Conservation (phyloP, 2,113 vertebrate species). For the Neomonachus schauinslandi region DNA sequence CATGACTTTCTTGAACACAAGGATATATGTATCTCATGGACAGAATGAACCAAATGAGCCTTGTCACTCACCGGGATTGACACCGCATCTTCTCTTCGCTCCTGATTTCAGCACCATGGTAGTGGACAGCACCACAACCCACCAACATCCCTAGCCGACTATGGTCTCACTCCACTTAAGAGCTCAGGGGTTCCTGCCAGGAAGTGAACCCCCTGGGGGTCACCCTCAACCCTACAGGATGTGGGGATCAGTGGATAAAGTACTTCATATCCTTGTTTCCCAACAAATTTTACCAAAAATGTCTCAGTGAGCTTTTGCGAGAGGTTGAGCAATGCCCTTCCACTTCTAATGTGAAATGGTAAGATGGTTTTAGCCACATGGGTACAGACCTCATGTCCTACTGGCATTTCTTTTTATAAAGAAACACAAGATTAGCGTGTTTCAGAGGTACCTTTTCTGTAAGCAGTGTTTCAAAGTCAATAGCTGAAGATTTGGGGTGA, state of each 20-base stretch:
- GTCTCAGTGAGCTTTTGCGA: background rate
- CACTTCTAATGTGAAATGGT: background rate
- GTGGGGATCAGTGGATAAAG: background rate
- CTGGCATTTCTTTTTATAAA: background rate
- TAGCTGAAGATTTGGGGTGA: background rate
- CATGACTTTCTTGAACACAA: background rate
- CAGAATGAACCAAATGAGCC: too few relatives aligned
- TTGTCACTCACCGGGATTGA: accelerated
- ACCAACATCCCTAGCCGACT: accelerated
- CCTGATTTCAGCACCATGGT: background rate
- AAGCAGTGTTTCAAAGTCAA: background rate
- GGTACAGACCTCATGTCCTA: background rate
- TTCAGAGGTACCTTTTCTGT: background rate
- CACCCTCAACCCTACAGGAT: background rate
- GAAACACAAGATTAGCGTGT: background rate
- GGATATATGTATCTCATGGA: too few relatives aligned
- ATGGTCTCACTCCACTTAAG: too few relatives aligned
- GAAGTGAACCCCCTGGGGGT: too few relatives aligned
- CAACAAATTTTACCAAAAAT: background rate
- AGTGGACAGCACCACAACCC: background rate
- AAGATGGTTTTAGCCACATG: accelerated
- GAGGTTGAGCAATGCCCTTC: background rate
- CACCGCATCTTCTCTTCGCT: accelerated
- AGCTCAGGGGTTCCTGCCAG: too few relatives aligned
- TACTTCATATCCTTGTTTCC: accelerated